Conservation (phyloP, 2,888 invertebrate genomes). For the Eurytoma californica region DNA sequence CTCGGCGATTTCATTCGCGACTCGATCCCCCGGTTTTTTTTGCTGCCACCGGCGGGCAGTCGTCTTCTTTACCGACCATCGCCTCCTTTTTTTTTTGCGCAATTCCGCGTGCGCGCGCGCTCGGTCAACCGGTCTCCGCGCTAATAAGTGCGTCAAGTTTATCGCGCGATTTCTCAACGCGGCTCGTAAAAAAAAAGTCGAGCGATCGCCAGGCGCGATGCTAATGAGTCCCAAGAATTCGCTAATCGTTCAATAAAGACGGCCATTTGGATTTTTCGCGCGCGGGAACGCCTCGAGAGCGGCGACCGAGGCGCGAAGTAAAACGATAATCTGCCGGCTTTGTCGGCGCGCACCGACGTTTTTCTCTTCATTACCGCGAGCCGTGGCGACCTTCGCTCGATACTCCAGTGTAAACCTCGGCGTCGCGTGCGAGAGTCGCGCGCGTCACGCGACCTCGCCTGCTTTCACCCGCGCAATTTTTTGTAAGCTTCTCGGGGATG, state of each 20-base stretch:
- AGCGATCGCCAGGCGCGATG: too few relatives aligned
- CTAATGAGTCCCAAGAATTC: too few relatives aligned
- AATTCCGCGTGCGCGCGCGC: too few relatives aligned
- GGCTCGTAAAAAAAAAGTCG: too few relatives aligned
- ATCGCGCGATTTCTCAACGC: background rate
- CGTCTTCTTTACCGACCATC: constrained; percentile 4
- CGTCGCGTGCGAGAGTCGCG: background rate
- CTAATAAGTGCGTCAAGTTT: constrained; percentile 4
- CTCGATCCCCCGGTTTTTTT: background rate
- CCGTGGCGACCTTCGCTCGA: background rate
- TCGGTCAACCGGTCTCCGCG: too few relatives aligned
- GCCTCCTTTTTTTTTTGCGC: background rate
- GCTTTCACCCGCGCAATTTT: constrained; percentile 9
- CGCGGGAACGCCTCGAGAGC: too few relatives aligned
- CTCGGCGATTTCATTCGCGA: background rate
- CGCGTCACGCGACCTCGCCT: constrained; percentile 34
- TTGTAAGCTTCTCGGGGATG: background rate
- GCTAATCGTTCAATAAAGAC: too few relatives aligned
- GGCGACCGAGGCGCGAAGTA: background rate
- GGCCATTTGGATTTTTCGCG: too few relatives aligned
- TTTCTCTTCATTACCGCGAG: constrained; percentile 17
- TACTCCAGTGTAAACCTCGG: background rate
- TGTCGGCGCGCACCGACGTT: constrained; percentile 32
- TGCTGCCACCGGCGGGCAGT: background rate
- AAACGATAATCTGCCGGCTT: constrained; percentile 23